A percentile compares a stretch with the other conserved stretches of the same genome.
Conservation (phyloP, 2,888 invertebrate genomes). For the Sialis fuliginosa region DNA sequence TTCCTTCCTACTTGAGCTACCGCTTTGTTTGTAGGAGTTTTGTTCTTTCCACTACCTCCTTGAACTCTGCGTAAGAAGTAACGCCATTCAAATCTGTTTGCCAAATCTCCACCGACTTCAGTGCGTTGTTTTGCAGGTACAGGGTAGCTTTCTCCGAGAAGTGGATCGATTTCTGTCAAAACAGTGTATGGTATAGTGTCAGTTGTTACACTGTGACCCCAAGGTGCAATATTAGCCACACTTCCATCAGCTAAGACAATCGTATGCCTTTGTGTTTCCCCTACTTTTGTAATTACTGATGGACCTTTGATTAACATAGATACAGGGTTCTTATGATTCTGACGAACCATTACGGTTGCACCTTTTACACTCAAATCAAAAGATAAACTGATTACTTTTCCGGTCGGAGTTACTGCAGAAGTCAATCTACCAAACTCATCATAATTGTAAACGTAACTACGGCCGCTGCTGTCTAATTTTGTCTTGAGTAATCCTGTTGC, state of each 20-base stretch:
- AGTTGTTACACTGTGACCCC: constrained; percentile 76
- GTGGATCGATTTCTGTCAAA: constrained; percentile 70
- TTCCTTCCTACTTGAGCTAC: constrained; percentile 74
- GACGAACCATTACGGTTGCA: constrained; percentile 68
- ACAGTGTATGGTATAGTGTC: constrained; percentile 85
- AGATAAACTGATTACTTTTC: constrained; percentile 70
- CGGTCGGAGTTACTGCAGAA: constrained; percentile 88
- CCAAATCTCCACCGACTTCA: constrained; percentile 76
- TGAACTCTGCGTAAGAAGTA: constrained; percentile 70
- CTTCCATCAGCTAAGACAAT: constrained; percentile 68
- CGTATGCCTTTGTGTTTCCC: constrained; percentile 67
- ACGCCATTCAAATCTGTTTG: constrained; percentile 90
- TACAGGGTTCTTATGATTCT: constrained; percentile 66
- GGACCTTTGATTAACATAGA: constrained; percentile 78
- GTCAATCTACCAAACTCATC: constrained; percentile 87
- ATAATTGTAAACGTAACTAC: constrained; percentile 86
- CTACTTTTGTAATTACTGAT: constrained; percentile 63
- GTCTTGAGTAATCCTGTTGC: constrained; percentile 77
- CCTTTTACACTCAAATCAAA: constrained; percentile 86
- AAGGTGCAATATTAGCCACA: constrained; percentile 62
- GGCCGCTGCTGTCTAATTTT: constrained; percentile 74
- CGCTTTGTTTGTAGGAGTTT: constrained; percentile 29
- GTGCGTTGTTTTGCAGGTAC: constrained; percentile 81
- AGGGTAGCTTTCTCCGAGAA: constrained; percentile 79
- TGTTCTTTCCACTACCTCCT: constrained; percentile 36